A percentile compares a stretch with the other conserved stretches of the same genome.
These are phyloP conservation scores for Hydrotaea diabolus DNA, from an alignment of 2,888 invertebrate genomes.

Conservation along the genomic window DNA sequence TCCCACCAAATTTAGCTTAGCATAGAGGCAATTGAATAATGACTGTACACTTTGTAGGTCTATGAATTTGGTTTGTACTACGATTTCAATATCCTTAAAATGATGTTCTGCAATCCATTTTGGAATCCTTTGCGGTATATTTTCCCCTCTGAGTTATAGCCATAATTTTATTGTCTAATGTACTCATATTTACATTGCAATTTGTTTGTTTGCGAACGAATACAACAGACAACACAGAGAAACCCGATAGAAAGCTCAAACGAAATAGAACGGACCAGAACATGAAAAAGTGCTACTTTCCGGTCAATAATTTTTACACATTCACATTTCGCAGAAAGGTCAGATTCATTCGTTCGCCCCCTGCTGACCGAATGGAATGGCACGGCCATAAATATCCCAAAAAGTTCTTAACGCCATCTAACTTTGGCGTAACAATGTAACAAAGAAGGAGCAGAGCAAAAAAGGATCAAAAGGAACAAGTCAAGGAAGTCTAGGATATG, in stretches of 20 bases:
- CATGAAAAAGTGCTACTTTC: conserved; percentile 43
- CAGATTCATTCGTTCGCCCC: not conserved
- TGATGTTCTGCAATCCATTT: not conserved
- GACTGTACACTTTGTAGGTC: not conserved
- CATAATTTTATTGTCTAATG: conserved; percentile 55
- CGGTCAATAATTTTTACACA: conserved; percentile 64
- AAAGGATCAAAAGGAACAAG: not conserved
- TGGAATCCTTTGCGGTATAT: not conserved
- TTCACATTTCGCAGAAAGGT: conserved; percentile 59
- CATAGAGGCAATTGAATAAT: too few relatives aligned
- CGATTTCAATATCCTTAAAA: not conserved
- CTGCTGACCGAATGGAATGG: not conserved
- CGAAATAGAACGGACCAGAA: conserved; percentile 13
- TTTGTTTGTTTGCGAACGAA: conserved; percentile 38
- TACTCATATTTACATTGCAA: conserved; percentile 55
- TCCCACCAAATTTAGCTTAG: too few relatives aligned
- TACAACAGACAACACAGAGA: not conserved
- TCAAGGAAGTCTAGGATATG: too few relatives aligned
- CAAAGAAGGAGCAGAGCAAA: not conserved
- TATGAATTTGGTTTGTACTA: not conserved
- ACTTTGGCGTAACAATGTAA: conserved; percentile 28
- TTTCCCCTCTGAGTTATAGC: conserved; percentile 43
- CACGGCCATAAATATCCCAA: conserved; percentile 46
- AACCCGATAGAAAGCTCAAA: not conserved
- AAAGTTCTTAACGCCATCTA: conserved; percentile 46